A percentile compares a stretch with the other conserved stretches of the same genome.
These are phyloP conservation scores for Symphodus melops DNA, from an alignment of 2,113 vertebrate species.

Conservation along the genomic window DNA sequence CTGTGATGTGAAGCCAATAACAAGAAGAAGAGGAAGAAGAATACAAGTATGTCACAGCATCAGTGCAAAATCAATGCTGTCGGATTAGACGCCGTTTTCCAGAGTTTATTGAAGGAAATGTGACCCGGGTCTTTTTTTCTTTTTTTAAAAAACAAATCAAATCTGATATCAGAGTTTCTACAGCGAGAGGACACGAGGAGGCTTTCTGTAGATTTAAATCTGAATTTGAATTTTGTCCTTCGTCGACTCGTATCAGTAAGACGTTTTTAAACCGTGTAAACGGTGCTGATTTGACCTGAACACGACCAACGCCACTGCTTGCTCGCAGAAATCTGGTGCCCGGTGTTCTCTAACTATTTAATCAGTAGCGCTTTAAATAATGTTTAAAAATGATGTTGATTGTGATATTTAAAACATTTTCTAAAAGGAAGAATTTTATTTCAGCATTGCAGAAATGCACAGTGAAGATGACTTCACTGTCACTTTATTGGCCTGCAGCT, in stretches of 20 bases:
- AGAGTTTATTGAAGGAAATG: too few species aligned
- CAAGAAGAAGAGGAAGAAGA: not conserved
- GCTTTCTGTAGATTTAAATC: not conserved
- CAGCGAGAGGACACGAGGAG: too few species aligned
- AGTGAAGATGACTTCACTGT: too few species aligned
- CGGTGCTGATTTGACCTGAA: not conserved
- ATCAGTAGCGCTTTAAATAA: too few species aligned
- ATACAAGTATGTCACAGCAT: not conserved
- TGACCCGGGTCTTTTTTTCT: too few species aligned
- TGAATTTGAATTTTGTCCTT: not conserved
- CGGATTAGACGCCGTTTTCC: not conserved
- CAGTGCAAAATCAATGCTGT: not conserved
- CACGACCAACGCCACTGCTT: not conserved
- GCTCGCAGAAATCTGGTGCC: too few species aligned
- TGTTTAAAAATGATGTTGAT: not conserved
- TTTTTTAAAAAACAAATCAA: too few species aligned
- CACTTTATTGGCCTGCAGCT: too few species aligned
- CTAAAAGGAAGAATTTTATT: not conserved
- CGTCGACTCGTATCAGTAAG: not conserved
- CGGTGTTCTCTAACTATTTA: too few species aligned
- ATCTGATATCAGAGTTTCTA: too few species aligned
- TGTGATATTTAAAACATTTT: not conserved
- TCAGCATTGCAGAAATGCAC: not conserved
- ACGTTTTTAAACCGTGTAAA: not conserved
- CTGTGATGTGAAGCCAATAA: not conserved